These are phyloP conservation scores for Taenioides sp. DNA, from an alignment of 2,797 vertebrate species.

Conservation along the genomic window DNA sequence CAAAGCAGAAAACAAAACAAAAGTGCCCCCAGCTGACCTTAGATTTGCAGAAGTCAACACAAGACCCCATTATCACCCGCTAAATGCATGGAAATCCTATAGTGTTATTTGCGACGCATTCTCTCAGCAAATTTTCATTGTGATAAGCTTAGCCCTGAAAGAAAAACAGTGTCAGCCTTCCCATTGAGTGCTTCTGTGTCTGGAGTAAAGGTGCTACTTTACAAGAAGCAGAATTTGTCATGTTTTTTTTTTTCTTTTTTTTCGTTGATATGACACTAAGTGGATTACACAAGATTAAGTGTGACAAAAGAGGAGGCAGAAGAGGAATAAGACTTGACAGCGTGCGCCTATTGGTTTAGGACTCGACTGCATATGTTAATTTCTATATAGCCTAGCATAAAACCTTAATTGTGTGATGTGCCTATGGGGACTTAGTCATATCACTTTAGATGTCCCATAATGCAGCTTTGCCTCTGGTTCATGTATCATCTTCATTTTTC, in stretches of 20 bases:
- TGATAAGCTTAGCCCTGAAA: slow-evolving; percentile 59
- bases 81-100: slow-evolving; percentile 42
- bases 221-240: slow-evolving; percentile 62
- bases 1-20: slow-evolving; percentile 37
- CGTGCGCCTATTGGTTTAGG: slow-evolving; percentile 48
- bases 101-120: slow-evolving; percentile 46
- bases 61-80: slow-evolving; percentile 45
- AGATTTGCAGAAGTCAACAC: slow-evolving; percentile 40
- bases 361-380: slow-evolving; percentile 59
- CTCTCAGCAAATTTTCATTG: slow-evolving; percentile 40
- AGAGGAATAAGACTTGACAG: slow-evolving; percentile 63
- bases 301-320: slow-evolving; percentile 66
- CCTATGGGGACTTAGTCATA: slow-evolving; percentile 57
- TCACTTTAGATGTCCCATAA: slow-evolving; percentile 59
- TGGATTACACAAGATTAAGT: slow-evolving; percentile 81
- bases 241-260: slow-evolving; percentile 48
- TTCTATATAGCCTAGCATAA: slow-evolving; percentile 60
- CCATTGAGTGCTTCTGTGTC: slow-evolving; percentile 36
- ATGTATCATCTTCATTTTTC: slow-evolving; percentile 46
- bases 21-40: slow-evolving; percentile 28
- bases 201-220: slow-evolving; percentile 46
- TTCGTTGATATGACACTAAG: slow-evolving; percentile 72
- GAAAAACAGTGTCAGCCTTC: slow-evolving; percentile 50
- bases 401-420: slow-evolving; percentile 69
- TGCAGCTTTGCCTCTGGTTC: slow-evolving; percentile 52